phyloP scores from a whole-genome alignment of 2,113 vertebrate genomes.

The Eolophus roseicapilla region DNA sequence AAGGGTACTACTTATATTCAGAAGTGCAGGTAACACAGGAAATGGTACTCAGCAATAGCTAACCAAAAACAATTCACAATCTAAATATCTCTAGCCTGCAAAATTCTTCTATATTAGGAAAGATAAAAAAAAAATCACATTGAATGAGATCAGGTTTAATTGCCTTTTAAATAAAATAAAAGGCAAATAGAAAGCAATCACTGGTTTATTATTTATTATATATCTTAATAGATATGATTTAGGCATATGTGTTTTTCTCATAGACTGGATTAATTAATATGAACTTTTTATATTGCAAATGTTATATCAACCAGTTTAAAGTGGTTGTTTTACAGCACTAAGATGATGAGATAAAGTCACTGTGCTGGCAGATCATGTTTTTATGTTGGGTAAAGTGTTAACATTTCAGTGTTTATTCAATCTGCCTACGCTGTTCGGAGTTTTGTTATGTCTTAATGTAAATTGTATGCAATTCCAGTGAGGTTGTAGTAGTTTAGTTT shows the following conservation, averaged over 20 bases:
- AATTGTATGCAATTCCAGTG: not conserved
- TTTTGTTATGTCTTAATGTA: not conserved
- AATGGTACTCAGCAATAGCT: not conserved
- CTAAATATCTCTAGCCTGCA: not conserved
- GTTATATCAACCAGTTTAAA: not conserved
- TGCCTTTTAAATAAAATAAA: not conserved
- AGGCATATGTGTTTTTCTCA: not conserved
- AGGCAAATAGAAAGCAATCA: not conserved
- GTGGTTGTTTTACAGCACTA: not conserved
- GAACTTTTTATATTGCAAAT: not conserved
- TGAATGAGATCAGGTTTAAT: not conserved
- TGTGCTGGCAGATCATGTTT: not conserved
- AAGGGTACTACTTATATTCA: not conserved
- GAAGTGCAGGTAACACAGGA: not conserved
- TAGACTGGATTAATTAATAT: not conserved
- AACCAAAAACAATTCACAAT: not conserved
- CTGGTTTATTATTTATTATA: not conserved
- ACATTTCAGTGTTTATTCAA: not conserved
- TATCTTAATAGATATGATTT: not conserved
- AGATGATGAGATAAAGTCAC: not conserved
- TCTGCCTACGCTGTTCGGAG: not conserved
- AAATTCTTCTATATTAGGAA: not conserved
- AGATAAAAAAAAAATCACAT: not conserved
- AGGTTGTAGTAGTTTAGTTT: not conserved
- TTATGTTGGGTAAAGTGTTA: accelerated